Conservation (phyloP, 2,797 vertebrate species). For the Helicolenus hilgendorfi region DNA sequence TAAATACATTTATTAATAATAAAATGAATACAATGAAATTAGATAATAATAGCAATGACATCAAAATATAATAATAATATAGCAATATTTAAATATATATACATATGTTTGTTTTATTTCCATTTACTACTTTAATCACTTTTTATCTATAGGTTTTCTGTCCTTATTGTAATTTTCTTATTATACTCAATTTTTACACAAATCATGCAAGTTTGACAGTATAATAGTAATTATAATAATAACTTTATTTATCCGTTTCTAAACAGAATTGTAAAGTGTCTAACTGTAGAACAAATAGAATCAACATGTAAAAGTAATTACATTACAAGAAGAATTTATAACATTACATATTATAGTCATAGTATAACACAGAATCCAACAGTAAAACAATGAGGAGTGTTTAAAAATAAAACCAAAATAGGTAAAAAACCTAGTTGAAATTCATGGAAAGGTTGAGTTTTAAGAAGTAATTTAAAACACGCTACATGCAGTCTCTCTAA, state of each 20-base stretch:
- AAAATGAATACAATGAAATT: background rate
- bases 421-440: background rate
- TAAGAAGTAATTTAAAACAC: background rate
- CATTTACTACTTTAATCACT: too few species aligned
- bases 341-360: too few species aligned
- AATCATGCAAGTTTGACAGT: too few species aligned
- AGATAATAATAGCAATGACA: background rate
- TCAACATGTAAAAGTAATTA: background rate
- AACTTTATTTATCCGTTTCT: background rate
- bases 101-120: too few species aligned
- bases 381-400: background rate
- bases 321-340: background rate
- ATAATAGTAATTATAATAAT: background rate
- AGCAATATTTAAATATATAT: too few species aligned
- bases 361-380: background rate
- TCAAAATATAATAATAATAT: background rate
- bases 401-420: background rate
- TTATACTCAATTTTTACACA: accelerated
- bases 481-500: background rate
- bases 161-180: too few species aligned
- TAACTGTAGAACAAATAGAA: background rate
- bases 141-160: too few species aligned
- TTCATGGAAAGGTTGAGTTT: background rate
- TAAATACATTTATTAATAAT: accelerated
- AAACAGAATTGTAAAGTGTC: background rate